Conservation (phyloP, 2,797 vertebrate genomes). For the Cephalopachus bancanus region DNA sequence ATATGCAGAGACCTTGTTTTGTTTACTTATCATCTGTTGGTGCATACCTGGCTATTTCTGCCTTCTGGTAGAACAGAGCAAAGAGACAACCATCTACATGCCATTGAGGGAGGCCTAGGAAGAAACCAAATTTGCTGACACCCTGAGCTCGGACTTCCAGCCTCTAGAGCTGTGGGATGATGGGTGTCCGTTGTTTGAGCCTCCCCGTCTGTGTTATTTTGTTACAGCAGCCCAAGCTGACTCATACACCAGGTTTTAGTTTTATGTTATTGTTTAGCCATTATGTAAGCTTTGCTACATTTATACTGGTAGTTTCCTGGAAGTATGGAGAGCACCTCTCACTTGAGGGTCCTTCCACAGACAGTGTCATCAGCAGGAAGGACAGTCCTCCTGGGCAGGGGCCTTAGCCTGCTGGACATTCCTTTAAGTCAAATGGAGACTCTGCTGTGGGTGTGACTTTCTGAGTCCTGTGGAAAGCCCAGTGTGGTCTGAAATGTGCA, state of each 20-base stretch:
- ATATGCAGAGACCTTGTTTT: rapidly evolving
- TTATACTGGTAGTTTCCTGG: background rate
- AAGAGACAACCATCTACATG: background rate
- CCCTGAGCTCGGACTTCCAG: background rate
- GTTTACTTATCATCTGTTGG: background rate
- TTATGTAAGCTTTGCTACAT: background rate
- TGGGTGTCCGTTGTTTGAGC: background rate
- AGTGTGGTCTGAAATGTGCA: background rate
- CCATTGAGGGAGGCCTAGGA: too few relatives aligned
- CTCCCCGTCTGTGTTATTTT: background rate
- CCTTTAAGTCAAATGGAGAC: background rate
- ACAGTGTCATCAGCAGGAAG: background rate
- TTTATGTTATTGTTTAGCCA: background rate
- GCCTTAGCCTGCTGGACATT: too few relatives aligned
- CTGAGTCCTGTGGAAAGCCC: background rate
- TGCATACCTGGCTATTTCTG: background rate
- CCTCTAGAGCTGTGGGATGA: background rate
- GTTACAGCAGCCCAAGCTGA: background rate
- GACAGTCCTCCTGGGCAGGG: background rate
- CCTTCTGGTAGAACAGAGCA: background rate
- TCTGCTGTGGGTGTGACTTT: background rate
- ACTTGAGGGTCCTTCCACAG: too few relatives aligned
- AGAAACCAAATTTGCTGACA: background rate
- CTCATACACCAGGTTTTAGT: too few relatives aligned
- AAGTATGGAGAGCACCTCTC: background rate